Percentiles rank a stretch among this genome's conserved stretches.
Evolutionary conservation across 2,797 vertebrate genomes (phyloP).

Genomic region (Poeciliopsis presidionis): DNA sequence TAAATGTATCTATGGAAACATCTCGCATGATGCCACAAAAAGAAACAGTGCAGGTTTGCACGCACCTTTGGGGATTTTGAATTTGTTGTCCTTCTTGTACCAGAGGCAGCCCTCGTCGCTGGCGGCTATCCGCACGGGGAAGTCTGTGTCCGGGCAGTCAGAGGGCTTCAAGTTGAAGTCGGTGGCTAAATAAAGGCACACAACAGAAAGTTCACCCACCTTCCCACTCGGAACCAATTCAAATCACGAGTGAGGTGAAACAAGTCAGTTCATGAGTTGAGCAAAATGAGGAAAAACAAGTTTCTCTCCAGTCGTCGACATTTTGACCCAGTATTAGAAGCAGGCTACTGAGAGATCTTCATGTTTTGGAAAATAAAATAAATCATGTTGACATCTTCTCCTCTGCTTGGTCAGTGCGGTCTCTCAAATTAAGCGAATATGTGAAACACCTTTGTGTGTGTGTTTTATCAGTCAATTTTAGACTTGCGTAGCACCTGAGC

Average conservation of each 20-base stretch:
- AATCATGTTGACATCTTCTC: neutral
- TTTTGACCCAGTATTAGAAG: neutral
- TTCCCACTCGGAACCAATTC: conserved; percentile 24
- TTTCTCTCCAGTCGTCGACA: conserved; percentile 31
- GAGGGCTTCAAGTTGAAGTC: conserved; percentile 91
- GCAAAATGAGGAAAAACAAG: conserved; percentile 20
- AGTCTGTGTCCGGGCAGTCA: conserved; percentile 89
- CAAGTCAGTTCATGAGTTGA: conserved; percentile 30
- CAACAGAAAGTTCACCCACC: conserved; percentile 32
- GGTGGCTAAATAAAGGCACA: conserved; percentile 82
- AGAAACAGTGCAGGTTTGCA: neutral
- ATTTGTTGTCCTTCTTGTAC: conserved; percentile 98
- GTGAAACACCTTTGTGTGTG: neutral
- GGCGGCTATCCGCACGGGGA: conserved; percentile 85
- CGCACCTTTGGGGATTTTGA: conserved; percentile 95
- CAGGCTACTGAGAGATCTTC: neutral
- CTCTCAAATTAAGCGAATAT: conserved; percentile 4
- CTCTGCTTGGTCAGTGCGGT: neutral
- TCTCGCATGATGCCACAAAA: conserved; percentile 22
- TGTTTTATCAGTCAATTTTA: too few relatives aligned
- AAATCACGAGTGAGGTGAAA: conserved; percentile 45
- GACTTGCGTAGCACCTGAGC: neutral
- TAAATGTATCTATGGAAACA: conserved; percentile 25
- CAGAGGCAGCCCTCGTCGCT: conserved; percentile 90
- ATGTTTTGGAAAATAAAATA: neutral